Evolutionary conservation across 2,888 invertebrate genomes (phyloP).

Genomic region (Operophtera brumata): DNA sequence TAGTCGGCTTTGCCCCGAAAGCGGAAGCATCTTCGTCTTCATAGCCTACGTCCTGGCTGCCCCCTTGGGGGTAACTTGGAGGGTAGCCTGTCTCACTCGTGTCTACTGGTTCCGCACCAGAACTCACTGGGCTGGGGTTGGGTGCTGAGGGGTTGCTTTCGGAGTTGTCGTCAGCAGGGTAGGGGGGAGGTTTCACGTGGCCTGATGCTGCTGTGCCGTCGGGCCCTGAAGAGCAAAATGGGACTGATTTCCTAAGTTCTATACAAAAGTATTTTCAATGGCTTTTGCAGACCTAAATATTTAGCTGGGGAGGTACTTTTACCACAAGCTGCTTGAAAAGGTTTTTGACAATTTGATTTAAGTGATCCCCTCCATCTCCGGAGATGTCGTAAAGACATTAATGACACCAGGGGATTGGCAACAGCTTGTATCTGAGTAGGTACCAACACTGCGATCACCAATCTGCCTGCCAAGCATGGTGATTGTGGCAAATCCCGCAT

Average conservation of each 20-base stretch:
- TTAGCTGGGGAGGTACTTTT: no score
- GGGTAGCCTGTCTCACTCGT: conserved; percentile 27
- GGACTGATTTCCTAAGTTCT: neutral
- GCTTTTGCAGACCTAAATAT: no score
- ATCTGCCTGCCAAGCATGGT: no score
- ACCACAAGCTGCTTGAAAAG: no score
- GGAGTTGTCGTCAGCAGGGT: conserved; percentile 54
- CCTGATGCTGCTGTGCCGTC: conserved; percentile 81
- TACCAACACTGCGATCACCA: no score
- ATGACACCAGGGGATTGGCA: no score
- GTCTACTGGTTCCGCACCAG: conserved; percentile 32
- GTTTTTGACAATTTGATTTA: no score
- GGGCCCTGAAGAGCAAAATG: conserved; percentile 55
- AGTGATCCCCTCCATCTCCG: no score
- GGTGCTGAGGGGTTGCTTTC: conserved; percentile 36
- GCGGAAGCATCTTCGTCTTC: conserved; percentile 58
- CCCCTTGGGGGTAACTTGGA: conserved; percentile 27
- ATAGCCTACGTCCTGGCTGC: conserved; percentile 48
- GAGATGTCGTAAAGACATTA: no score
- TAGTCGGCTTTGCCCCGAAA: conserved; percentile 63
- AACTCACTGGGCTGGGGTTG: conserved; percentile 37
- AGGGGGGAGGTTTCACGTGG: conserved; percentile 77
- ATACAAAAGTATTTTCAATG: no score
- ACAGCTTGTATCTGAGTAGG: no score
- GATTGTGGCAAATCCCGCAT: no score